Conservation (phyloP, 2,113 vertebrate species). For the Asarcornis scutulata region DNA sequence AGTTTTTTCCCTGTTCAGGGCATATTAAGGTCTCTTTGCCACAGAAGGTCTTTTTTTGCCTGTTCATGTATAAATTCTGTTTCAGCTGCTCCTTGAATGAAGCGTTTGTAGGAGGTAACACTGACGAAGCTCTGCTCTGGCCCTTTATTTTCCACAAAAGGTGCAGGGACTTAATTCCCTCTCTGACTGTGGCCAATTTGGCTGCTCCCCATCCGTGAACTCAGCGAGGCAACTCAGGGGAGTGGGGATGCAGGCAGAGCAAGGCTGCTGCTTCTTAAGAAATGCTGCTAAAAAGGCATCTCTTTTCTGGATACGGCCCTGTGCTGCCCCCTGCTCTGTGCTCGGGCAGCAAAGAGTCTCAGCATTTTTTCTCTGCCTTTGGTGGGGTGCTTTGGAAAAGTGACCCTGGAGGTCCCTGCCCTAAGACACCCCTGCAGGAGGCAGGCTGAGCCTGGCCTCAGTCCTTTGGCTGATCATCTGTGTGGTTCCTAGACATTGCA, state of each 20-base stretch:
- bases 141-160: neutral
- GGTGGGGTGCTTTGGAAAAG: neutral
- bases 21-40: neutral
- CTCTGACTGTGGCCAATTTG: neutral
- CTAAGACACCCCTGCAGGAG: neutral
- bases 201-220: neutral
- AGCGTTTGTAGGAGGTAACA: neutral
- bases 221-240: neutral
- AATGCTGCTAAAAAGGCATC: neutral
- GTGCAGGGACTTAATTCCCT: neutral
- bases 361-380: rapidly evolving
- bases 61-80: neutral
- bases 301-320: neutral
- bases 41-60: neutral
- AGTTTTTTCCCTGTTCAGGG: neutral
- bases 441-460: neutral
- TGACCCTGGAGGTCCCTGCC: neutral
- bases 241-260: neutral
- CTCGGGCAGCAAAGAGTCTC: neutral
- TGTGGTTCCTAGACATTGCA: neutral
- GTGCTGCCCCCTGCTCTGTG: neutral
- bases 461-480: neutral
- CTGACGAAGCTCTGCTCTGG: neutral
- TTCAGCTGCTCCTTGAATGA: neutral
- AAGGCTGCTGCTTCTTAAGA: neutral